Base-by-base conservation (phyloP, 2,113 vertebrate genomes). In the Ivindomyrus marchei region DNA sequence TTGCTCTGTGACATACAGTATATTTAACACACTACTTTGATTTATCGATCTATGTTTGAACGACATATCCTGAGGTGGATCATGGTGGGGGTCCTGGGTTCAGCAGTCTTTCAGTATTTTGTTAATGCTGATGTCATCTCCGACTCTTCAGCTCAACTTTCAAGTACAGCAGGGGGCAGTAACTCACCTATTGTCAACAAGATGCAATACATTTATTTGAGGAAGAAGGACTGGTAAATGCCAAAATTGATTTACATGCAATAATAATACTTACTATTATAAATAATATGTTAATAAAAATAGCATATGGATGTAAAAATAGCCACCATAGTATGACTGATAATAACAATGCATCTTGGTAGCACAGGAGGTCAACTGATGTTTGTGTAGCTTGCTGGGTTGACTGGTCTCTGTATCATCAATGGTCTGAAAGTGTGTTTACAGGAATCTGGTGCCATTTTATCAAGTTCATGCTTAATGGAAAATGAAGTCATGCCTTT, bases 121-220 rank as follows among this genome's bases (percentile, higher is more conserved):
- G 70, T 36, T 77, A 80, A 39, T 80, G 74, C 39, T 80, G 4
- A 42, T 70, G 62, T 66, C 70, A 39, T 77, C 31, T 77, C 4
- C 0, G 15, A 39, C 2, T 36, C 5, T 15, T 15, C 27, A 17
- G 24, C 66, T 74, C 31, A 27, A 36, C 66, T 42, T 19, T 85
- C 42, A 21, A 11, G 7, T 21, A 45, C 87, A 88, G 87, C 53
- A 88, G 87, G 87, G 49, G 87, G 87, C 56, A 45, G 87, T 88
- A 88, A 53, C 53, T 39, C 7, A 13, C 56, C 85, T 19, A 42
- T 88, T 31, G 45, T 62, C 21, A n/a, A 45, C 10, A n/a, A 66
- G 39, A 10, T 42, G 87, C 39, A 31, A 17, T 58, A 27, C 1
- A 53, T 49, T 2, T 11, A 87, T 13, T n/a, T 53, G 53, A n/a